Conservation (phyloP, 2,113 vertebrate species). For the Columba janthina region DNA sequence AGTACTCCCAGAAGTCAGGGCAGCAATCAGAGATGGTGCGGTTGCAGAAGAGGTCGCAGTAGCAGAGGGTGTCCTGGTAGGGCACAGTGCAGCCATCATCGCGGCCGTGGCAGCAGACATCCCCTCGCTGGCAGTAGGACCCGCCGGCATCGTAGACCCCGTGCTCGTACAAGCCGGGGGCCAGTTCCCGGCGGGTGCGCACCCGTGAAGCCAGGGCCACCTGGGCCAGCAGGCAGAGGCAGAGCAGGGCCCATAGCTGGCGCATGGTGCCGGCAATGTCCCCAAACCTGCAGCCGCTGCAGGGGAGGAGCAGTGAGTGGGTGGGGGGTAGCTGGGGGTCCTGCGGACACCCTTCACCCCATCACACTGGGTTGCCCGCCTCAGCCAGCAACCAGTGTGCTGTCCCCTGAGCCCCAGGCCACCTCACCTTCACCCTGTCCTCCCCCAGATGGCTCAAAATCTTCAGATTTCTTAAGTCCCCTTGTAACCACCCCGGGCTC, state of each 20-base stretch:
- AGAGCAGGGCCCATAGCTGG: conserved; percentile 32
- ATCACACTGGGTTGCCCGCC: fast-evolving
- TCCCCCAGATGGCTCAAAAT: fast-evolving
- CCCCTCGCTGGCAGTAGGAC: conserved; percentile 85
- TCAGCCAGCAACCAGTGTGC: neutral
- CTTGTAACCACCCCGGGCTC: neutral
- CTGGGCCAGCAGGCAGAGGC: conserved; percentile 73
- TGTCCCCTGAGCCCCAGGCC: no score
- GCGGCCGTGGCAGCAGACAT: conserved; percentile 88
- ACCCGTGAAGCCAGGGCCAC: neutral
- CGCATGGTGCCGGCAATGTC: conserved; percentile 14
- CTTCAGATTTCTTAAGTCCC: neutral
- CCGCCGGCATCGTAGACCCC: conserved; percentile 89
- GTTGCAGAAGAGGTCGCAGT: conserved; percentile 99
- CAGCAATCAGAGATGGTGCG: conserved; percentile 96
- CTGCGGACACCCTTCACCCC: neutral
- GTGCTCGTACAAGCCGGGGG: conserved; percentile 80
- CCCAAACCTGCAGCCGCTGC: neutral
- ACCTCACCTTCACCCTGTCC: neutral
- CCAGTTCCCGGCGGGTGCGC: conserved; percentile 78
- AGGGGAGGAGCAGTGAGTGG: fast-evolving
- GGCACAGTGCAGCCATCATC: conserved; percentile 88
- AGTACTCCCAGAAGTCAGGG: conserved; percentile 96
- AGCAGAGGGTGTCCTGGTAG: conserved; percentile 93
- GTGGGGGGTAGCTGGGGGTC: neutral